Evolutionary conservation across 2,797 vertebrate genomes (phyloP).

Genomic region (Phyllotis vaccarum): DNA sequence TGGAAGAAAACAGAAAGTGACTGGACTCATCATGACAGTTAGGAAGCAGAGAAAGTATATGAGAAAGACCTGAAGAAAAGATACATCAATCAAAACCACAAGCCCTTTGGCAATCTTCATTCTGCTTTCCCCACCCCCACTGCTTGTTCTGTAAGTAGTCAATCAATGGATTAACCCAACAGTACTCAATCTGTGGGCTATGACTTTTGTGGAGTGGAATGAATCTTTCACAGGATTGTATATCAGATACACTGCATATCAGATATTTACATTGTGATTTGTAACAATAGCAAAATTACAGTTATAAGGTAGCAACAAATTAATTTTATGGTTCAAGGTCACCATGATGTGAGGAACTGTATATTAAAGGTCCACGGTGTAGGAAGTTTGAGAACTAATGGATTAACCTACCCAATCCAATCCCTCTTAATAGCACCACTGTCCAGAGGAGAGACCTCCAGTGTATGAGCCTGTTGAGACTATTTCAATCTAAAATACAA

Average conservation of each 20-base stretch:
- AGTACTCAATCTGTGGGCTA: background rate
- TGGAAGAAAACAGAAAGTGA: too few relatives aligned
- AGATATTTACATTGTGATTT: background rate
- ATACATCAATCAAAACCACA: background rate
- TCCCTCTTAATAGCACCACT: background rate
- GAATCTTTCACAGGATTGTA: background rate
- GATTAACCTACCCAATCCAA: background rate
- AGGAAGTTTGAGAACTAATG: background rate
- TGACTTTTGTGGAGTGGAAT: background rate
- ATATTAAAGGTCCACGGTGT: too few relatives aligned
- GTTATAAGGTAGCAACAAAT: background rate
- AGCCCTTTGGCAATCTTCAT: background rate
- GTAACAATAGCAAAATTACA: background rate
- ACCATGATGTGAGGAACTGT: background rate
- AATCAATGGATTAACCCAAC: too few relatives aligned
- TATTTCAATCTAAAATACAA: background rate
- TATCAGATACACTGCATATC: background rate
- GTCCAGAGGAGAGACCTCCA: background rate
- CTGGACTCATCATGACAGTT: background rate
- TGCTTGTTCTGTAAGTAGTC: too few relatives aligned
- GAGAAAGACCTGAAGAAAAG: background rate
- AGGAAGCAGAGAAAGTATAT: background rate
- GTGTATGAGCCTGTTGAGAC: background rate
- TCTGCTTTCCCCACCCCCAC: fast-evolving
- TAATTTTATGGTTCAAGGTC: background rate